These are phyloP conservation scores for Heterocephalus glaber DNA, from an alignment of 2,113 vertebrate species.

Conservation along the genomic window DNA sequence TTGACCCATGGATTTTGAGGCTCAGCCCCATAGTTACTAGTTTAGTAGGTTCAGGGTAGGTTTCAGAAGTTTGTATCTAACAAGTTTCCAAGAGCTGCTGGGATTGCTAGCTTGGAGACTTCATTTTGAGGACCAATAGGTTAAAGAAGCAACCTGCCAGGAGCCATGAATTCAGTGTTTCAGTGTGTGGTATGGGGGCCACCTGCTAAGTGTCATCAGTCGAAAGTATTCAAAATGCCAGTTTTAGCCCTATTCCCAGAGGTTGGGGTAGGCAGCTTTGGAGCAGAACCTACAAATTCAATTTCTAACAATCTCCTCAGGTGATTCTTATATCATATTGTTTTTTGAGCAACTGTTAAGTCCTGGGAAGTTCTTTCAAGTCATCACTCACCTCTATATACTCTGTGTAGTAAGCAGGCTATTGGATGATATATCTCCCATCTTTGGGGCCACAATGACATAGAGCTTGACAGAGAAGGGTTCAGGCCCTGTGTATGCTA, in stretches of 20 bases:
- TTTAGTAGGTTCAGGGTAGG: background rate
- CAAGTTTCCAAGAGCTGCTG: background rate
- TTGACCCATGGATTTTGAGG: background rate
- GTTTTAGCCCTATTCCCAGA: background rate
- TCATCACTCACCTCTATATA: rapidly evolving
- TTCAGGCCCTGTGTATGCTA: background rate
- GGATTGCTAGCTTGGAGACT: background rate
- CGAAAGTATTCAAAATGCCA: background rate
- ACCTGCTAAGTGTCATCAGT: background rate
- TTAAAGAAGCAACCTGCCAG: background rate
- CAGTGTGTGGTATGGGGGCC: too few relatives aligned
- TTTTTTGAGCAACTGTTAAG: background rate
- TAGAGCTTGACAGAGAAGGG: background rate
- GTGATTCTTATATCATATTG: background rate
- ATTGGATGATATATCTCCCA: background rate
- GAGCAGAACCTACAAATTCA: background rate
- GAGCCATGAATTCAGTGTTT: background rate
- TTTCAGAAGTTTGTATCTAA: background rate
- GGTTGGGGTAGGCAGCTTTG: background rate
- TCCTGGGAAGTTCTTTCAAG: background rate
- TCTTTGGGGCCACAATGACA: background rate
- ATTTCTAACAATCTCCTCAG: background rate
- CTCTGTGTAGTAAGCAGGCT: background rate
- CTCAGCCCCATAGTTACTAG: background rate
- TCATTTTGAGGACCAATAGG: background rate